phyloP scores from a whole-genome alignment of 2,113 vertebrate genomes.

The Clinocottus analis region DNA sequence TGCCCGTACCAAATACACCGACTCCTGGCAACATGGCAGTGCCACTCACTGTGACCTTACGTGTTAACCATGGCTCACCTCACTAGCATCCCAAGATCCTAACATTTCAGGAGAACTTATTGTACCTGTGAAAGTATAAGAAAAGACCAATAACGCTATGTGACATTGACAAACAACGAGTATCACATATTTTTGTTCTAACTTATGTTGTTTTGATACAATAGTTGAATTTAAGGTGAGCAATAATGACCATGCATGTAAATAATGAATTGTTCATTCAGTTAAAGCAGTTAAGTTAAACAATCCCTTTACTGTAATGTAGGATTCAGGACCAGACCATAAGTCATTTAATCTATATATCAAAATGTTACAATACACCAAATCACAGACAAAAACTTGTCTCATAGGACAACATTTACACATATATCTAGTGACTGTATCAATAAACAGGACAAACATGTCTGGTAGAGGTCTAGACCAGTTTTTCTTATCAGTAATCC shows the following conservation, averaged over 20 bases:
- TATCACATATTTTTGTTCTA: background rate
- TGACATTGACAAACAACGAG: background rate
- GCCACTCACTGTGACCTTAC: conserved; percentile 48
- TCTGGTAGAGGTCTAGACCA: background rate
- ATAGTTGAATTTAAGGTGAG: background rate
- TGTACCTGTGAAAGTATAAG: conserved; percentile 39
- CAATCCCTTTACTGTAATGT: background rate
- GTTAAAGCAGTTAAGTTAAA: background rate
- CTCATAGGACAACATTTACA: background rate
- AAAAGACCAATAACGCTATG: background rate
- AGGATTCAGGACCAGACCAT: background rate
- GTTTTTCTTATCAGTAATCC: conserved; percentile 34
- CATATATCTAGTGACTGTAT: background rate
- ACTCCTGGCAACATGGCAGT: conserved; percentile 92
- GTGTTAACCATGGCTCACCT: conserved; percentile 46
- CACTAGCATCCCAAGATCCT: conserved; percentile 18
- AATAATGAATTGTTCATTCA: background rate
- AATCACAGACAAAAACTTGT: background rate
- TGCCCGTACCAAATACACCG: conserved; percentile 97
- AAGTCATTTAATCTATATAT: background rate
- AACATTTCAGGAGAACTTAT: conserved; percentile 1
- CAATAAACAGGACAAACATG: conserved; percentile 33
- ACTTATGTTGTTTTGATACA: background rate
- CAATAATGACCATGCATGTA: background rate
- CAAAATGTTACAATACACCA: background rate